phyloP scores from a whole-genome alignment of 2,113 vertebrate genomes.

The Capreolus pygargus region DNA sequence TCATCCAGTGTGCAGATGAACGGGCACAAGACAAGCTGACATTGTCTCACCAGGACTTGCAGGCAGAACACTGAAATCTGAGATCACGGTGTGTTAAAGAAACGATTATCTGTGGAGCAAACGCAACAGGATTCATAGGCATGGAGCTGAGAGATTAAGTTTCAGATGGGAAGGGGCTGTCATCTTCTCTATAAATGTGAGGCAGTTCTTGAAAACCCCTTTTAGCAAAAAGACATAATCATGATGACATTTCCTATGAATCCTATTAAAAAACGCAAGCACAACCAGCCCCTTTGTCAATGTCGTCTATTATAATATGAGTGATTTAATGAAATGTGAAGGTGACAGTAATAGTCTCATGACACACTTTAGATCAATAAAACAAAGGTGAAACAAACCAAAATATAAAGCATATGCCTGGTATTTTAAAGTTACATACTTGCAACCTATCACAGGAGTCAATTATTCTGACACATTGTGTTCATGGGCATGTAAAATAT shows the following conservation, averaged over 20 bases:
- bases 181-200: conserved; percentile 10
- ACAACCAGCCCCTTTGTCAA: neutral
- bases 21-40: neutral
- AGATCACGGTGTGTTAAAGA: neutral
- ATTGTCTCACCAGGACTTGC: neutral
- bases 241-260: conserved; percentile 42
- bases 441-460: neutral
- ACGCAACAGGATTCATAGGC: neutral
- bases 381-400: conserved; percentile 37
- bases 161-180: neutral
- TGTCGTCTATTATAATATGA: neutral
- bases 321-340: conserved; percentile 35
- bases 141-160: neutral
- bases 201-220: neutral
- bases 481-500: neutral
- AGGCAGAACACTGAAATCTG: neutral
- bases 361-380: conserved; percentile 34
- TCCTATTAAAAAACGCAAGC: conserved; percentile 9
- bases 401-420: conserved; percentile 24
- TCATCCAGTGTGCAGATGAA: neutral
- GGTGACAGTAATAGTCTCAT: conserved; percentile 26
- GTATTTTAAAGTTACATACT: conserved; percentile 32
- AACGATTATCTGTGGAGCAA: neutral
- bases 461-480: neutral
- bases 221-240: conserved; percentile 29